Conservation (phyloP, 2,888 invertebrate genomes). For the Darwinula stevensoni region DNA sequence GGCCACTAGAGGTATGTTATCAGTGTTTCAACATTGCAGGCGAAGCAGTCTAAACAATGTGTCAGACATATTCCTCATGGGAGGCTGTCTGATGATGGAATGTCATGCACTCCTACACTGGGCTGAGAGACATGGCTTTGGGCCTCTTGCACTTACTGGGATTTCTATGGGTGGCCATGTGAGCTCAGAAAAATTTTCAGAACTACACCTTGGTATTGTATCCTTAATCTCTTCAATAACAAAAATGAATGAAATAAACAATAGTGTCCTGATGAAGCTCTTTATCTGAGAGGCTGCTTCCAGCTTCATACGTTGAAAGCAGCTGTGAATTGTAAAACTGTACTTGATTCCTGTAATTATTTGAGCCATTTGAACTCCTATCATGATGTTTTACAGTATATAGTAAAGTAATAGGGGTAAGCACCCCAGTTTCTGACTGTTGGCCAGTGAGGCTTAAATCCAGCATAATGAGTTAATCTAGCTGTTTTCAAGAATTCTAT, state of each 20-base stretch:
- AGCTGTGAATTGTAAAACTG: no score
- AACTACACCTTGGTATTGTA: neutral
- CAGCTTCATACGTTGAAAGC: no score
- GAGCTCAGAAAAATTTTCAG: conserved; percentile 15
- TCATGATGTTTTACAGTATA: no score
- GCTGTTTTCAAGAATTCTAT: no score
- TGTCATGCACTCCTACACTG: conserved; percentile 62
- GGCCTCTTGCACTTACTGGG: conserved; percentile 77
- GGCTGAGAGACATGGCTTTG: conserved; percentile 67
- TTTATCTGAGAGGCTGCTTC: no score
- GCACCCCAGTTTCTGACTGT: no score
- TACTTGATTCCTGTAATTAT: no score
- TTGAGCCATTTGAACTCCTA: no score
- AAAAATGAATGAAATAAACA: conserved; percentile 3
- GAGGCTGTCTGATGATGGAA: conserved; percentile 80
- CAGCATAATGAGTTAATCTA: no score
- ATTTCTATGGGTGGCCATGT: conserved; percentile 96
- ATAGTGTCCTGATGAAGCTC: no score
- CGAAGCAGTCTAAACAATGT: conserved; percentile 79
- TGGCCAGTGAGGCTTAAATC: no score
- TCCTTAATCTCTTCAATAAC: neutral
- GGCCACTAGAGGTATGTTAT: neutral
- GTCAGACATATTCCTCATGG: conserved; percentile 96
- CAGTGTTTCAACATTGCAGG: conserved; percentile 18
- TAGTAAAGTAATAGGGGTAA: no score